Evolutionary conservation across 2,797 vertebrate species (phyloP).

Genomic region (Pyrocephalus nanus): DNA sequence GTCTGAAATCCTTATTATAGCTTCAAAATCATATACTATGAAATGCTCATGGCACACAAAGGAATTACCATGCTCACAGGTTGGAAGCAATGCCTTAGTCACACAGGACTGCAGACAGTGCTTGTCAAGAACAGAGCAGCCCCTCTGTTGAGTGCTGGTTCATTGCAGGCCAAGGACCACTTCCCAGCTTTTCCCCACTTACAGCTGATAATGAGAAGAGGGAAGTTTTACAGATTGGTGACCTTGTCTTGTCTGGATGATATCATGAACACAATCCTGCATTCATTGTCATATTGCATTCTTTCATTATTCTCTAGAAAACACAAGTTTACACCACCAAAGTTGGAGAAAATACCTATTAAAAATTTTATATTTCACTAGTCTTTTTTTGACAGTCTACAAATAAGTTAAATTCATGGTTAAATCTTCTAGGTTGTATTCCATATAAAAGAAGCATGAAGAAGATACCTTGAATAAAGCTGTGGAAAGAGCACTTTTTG

Average conservation of each 20-base stretch:
- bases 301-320: not conserved
- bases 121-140: not conserved
- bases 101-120: not conserved
- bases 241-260: not conserved
- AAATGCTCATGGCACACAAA: not conserved
- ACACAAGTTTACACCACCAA: not conserved
- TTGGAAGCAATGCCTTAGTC: not conserved
- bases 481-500: not conserved
- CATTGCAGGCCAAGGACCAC: not conserved
- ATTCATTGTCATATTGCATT: not conserved
- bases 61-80: not conserved
- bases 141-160: not conserved
- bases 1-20: not conserved
- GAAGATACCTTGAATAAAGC: not conserved
- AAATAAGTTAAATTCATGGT: not conserved
- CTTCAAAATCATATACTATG: not conserved
- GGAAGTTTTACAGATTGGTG: not conserved
- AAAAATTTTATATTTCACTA: not conserved
- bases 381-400: not conserved
- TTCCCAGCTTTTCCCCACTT: not conserved
- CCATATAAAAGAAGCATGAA: not conserved
- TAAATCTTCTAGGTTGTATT: not conserved
- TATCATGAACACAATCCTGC: not conserved
- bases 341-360: not conserved
- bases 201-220: not conserved